phyloP scores from a whole-genome alignment of 2,797 vertebrate genomes.

The Luscinia luscinia region DNA sequence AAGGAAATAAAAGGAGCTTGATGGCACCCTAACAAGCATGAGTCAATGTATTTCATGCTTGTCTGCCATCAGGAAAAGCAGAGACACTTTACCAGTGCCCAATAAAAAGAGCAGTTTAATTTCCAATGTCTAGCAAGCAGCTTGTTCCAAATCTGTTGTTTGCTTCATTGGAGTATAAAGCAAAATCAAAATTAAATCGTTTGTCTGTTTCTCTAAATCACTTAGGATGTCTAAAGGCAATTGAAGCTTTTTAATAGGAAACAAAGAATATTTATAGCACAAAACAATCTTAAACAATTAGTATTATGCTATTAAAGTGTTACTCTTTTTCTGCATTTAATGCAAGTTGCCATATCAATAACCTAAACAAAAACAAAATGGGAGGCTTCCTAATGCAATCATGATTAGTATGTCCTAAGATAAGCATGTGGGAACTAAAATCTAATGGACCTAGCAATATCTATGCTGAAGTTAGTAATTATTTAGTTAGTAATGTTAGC shows the following conservation, averaged over 20 bases:
- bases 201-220: constrained; percentile 40
- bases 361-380: background rate
- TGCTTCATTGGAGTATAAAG: constrained; percentile 47
- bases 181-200: constrained; percentile 49
- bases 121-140: constrained; percentile 57
- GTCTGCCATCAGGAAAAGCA: constrained; percentile 56
- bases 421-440: background rate
- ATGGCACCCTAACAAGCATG: constrained; percentile 48
- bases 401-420: background rate
- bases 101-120: constrained; percentile 54
- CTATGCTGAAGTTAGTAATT: too few species aligned
- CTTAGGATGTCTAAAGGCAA: constrained; percentile 35
- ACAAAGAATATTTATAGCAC: constrained; percentile 2
- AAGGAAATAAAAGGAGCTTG: constrained; percentile 55
- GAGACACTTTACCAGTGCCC: background rate
- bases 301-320: background rate
- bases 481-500: too few species aligned
- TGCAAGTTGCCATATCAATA: background rate
- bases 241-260: constrained; percentile 23
- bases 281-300: constrained; percentile 31
- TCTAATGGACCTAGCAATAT: background rate
- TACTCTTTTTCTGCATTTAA: background rate
- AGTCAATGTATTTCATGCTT: constrained; percentile 54
- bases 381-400: background rate
- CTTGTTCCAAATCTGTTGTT: constrained; percentile 67